Evolutionary conservation across 1,140 invertebrate species (phyloP).

Genomic region (Drosophila sucinea): DNA sequence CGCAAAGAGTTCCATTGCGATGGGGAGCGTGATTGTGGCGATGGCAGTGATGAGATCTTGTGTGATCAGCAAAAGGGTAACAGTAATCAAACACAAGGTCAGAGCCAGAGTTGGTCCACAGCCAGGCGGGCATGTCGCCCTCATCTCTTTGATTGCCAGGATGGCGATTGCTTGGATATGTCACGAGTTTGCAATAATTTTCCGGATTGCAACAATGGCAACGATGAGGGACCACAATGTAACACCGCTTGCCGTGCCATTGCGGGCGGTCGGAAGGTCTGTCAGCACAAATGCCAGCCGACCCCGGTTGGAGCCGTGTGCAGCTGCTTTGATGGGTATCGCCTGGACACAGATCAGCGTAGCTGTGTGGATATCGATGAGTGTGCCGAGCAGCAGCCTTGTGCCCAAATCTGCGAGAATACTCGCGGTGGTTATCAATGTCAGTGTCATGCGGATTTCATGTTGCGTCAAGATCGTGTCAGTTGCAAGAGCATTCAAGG

Average conservation of each 20-base stretch:
- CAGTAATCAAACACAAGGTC: conserved; percentile 5
- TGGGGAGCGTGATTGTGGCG: conserved; percentile 86
- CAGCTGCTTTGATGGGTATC: conserved; percentile 90
- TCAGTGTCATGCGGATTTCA: conserved; percentile 87
- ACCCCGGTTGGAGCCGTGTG: conserved; percentile 85
- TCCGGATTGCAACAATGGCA: conserved; percentile 85
- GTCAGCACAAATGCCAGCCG: conserved; percentile 84
- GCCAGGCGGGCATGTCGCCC: conserved; percentile 49
- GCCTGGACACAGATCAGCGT: conserved; percentile 84
- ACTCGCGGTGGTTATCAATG: conserved; percentile 89
- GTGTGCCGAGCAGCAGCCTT: conserved; percentile 87
- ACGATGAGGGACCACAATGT: conserved; percentile 71
- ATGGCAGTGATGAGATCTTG: conserved; percentile 86
- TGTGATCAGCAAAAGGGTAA: conserved; percentile 84
- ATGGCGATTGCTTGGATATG: conserved; percentile 85
- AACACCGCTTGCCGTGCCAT: conserved; percentile 51
- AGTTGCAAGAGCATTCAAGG: conserved; percentile 88
- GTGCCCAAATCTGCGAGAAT: conserved; percentile 92
- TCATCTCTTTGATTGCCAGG: conserved; percentile 82
- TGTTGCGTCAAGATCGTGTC: conserved; percentile 85
- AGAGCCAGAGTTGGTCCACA: neutral
- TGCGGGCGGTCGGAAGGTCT: conserved; percentile 55
- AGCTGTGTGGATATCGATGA: conserved; percentile 88
- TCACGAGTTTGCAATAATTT: conserved; percentile 85
- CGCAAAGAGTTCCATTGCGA: conserved; percentile 88